These are phyloP conservation scores for Caenorhabditis briggsae DNA, from an alignment of 1,140 invertebrate species.

Conservation along the genomic window DNA sequence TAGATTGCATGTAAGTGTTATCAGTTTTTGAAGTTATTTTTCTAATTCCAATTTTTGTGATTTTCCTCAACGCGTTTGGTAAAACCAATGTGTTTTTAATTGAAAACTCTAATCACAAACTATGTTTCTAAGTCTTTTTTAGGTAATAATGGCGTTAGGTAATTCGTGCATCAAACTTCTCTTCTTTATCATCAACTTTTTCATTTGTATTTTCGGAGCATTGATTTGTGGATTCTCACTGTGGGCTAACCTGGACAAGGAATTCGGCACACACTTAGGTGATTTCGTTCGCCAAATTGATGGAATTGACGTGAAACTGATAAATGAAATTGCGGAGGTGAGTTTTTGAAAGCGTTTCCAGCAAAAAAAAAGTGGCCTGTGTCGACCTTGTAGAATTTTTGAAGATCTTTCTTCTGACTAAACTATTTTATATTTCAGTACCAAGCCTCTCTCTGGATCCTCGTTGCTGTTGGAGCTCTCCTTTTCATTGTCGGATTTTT, in stretches of 20 bases:
- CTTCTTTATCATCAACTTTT: slow-evolving; percentile 73
- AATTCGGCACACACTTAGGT: slow-evolving; percentile 67
- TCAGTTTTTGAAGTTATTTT: background rate
- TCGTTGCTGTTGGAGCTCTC: slow-evolving; percentile 74
- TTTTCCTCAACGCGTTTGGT: background rate
- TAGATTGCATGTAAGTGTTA: background rate
- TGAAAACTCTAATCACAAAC: no score
- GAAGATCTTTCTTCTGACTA: slow-evolving; percentile 7
- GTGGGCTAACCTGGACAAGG: slow-evolving; percentile 77
- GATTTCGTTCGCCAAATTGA: slow-evolving; percentile 57
- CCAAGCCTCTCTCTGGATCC: slow-evolving; percentile 76
- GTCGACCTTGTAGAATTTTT: background rate
- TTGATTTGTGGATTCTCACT: slow-evolving; percentile 76
- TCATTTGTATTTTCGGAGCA: slow-evolving; percentile 75
- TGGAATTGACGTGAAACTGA: slow-evolving; percentile 59
- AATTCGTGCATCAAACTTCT: slow-evolving; percentile 75
- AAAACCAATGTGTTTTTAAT: no score
- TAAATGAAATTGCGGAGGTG: slow-evolving; percentile 70
- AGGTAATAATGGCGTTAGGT: slow-evolving; percentile 63
- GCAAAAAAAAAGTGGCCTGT: no score
- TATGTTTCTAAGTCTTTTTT: background rate
- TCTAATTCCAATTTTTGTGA: background rate
- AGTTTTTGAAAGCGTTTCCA: slow-evolving; percentile 44
- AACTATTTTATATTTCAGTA: slow-evolving; percentile 70
- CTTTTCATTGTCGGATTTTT: slow-evolving; percentile 76